Evolutionary conservation across 2,797 vertebrate genomes (phyloP), one percentile per base, ranked within the genome.

Genomic region (Pangasius mekongensis): DNA sequence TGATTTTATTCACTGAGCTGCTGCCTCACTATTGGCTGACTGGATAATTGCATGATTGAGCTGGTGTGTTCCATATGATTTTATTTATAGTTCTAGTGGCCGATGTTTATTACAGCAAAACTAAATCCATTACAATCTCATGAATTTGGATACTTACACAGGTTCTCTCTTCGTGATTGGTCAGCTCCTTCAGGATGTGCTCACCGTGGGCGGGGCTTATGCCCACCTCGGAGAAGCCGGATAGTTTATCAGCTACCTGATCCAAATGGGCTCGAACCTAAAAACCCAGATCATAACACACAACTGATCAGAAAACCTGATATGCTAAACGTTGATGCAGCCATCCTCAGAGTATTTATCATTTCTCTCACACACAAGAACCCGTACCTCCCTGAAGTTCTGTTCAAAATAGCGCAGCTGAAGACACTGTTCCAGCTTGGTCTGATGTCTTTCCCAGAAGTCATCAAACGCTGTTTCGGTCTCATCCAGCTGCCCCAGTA

Each of bases 401-500:
- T 98, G 96, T 94, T 99, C 98, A 91, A 99, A 99, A 93, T 98
- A 95, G 66, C 98, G 96, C 62, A 99, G 97, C 84, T 94, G 95
- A 87, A 99, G 95, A 91, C 98, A 99, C 92, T 99, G 98, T 82
- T 98, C 96, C 87, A 99, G 96, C 89, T 99, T 99, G 93, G 96
- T 97, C 87, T 98, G 97, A 91, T 99, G 99, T 86, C 97, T 97
- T 62, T 96, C 93, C 98, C 99, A 99, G 94, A 99, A 99, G 92
- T 98, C 97, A 87, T 99, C 98, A 87, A 99, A 99, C 43, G 99
- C 98, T 0, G 94, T 93, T 93, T 98, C 98, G 0, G 98, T 99
- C 94, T 99, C 98, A 11, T 97, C 95, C 91, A 99, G 94, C 89
- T 99, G 99, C 89, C 96, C 96, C 90, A 99, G 93, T 90, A 99